phyloP scores from a whole-genome alignment of 92 coral and sea anemone genomes.

The Paragorgia papillata region DNA sequence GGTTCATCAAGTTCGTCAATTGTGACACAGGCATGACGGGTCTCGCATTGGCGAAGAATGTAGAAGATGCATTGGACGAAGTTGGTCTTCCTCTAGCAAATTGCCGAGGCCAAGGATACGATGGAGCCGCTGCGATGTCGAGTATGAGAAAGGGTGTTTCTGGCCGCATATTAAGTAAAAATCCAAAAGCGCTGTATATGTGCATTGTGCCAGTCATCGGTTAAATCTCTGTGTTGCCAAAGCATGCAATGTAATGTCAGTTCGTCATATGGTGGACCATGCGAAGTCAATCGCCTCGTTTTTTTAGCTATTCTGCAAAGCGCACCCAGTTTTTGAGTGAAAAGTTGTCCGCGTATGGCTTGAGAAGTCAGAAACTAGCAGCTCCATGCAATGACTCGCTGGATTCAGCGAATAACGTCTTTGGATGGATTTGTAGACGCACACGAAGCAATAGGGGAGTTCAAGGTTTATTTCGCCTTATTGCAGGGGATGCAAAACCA shows the following conservation, averaged over 20 bases:
- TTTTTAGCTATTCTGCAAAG: not conserved
- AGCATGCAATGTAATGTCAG: not conserved
- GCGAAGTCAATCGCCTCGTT: not conserved
- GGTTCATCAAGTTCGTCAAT: not conserved
- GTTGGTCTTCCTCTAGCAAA: conserved; percentile 17
- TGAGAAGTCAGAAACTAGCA: not conserved
- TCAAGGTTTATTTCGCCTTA: no score
- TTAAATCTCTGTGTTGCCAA: conserved; percentile 12
- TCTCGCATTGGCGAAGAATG: not conserved
- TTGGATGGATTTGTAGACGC: conserved; percentile 3
- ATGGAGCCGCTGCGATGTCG: conserved; percentile 32
- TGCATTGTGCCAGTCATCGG: conserved; percentile 2
- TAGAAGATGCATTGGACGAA: conserved; percentile 5
- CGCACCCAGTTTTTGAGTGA: not conserved
- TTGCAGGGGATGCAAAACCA: no score
- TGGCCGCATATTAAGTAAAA: not conserved
- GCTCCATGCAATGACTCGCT: not conserved
- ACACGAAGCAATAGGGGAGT: not conserved
- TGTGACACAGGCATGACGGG: conserved; percentile 1
- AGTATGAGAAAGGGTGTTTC: not conserved
- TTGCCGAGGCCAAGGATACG: conserved; percentile 29
- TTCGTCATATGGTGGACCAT: not conserved
- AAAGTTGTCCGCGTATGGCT: not conserved
- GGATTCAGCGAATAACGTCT: not conserved
- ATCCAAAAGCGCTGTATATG: not conserved